Evolutionary conservation across 1,140 invertebrate species (phyloP), one percentile per base, ranked within the genome.

Genomic region (Ceratina japonica): DNA sequence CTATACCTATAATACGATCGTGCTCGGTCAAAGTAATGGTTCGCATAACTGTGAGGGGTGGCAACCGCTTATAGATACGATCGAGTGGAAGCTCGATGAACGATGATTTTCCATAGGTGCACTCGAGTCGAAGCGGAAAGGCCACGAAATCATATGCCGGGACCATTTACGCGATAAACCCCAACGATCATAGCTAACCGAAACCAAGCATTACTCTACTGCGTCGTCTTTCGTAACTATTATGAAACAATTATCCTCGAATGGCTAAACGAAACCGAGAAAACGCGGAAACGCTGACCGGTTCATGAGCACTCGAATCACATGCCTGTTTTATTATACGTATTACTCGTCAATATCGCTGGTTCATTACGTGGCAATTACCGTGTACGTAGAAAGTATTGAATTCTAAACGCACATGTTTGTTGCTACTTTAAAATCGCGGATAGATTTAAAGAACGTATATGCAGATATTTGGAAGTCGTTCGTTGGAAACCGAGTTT

Each of bases 331-430:
- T 72, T 75, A 79, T 84, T 85, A 65, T 65, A 80, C 51, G 61
- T 49, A 22, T 81, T 81, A 59, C 22, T n/a, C 54, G 70, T 20
- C 61, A 61, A 64, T 75, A 81, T 75, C 58, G 22, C 77, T 65
- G 72, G 75, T 73, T 85, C 62, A 82, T 85, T 85, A 76, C 66
- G 49, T 12, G 52, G 58, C 75, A 85, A 85, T 72, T 44, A 56
- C 63, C 66, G 51, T 49, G 73, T 10, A 31, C 20, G 24, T 18
- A 54, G 27, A 18, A 15, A 18, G 59, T 3, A 1, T 3, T 15
- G 20, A 13, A 56, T 64, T 51, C 8, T n/a, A 44, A 12, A 54
- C 5, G 16, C 0, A 20, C 8, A 78, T 37, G 3, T 75, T 59
- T 1, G 22, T 13, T 18, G 18, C 10, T 56, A 56, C 15, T 18